Base-by-base conservation (phyloP, 2,113 vertebrate genomes). In the Paradoxurus hermaphroditus region DNA sequence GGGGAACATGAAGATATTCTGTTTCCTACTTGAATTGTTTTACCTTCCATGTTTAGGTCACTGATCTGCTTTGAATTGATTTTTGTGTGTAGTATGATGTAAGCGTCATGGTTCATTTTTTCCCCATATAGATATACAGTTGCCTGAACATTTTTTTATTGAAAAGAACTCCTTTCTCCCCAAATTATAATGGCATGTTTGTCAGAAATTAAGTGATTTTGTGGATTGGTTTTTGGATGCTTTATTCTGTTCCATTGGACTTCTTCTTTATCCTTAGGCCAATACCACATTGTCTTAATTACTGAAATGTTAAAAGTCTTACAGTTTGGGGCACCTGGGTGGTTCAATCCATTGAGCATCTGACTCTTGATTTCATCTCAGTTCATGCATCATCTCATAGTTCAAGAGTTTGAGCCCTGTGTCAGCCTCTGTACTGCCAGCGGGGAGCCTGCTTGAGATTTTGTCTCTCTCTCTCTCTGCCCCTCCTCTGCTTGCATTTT, bases 11-110 rank as follows among this genome's bases (percentile, higher is more conserved):
- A 62, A 70, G 53, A 83, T 51, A 93, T 29, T 84, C 18, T 53
- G 82, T 44, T 70, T 85, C 31, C 36, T 88, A 53, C 21, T 72
- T 53, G 59, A 92, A 87, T 84, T 83, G 25, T 95, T 95, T 92
- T 75, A 44, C 53, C 16, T 75, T 65, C 13, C 56, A 78, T 85
- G 51, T 41, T 86, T 77, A 89, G 27, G 49, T 70, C 62, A 89
- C 78, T 67, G 62, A 41, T 62, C 6, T 41, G 85, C 34, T 84
- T 83, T 89, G n/a, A 82, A 75, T 29, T 91, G 34, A 78, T 95
- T 85, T 86, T 53, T 31, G 39, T 36, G 3, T 85, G 31, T 0
- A 2, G 79, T 53, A 72, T 39, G 25, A 86, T 25, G 14, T 23
- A 72, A 53, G 63, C 41, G 31, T 79, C 9, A 77, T 70, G 1